Percentiles rank a stretch among this genome's conserved stretches.
Evolutionary conservation across 2,113 vertebrate species (phyloP).

Genomic region (Ailurus styani): DNA sequence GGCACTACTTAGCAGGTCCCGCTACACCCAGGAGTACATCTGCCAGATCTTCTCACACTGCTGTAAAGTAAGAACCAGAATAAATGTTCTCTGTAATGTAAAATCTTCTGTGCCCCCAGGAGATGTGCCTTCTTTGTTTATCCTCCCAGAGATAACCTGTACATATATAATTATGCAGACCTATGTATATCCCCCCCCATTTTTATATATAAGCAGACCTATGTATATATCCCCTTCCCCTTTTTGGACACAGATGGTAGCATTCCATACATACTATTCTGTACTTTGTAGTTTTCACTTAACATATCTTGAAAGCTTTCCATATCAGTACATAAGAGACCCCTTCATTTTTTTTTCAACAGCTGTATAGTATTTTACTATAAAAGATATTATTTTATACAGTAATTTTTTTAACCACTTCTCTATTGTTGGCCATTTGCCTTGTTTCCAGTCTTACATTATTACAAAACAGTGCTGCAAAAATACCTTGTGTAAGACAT

Average conservation of each 20-base stretch:
- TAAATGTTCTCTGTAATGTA: conserved; percentile 32
- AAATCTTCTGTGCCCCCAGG: background rate
- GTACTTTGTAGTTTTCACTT: background rate
- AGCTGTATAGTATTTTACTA: background rate
- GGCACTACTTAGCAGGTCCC: conserved; percentile 94
- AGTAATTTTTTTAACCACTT: background rate
- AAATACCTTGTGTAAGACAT: background rate
- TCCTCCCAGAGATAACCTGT: background rate
- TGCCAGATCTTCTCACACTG: conserved; percentile 99
- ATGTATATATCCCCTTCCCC: background rate
- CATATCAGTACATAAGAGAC: background rate
- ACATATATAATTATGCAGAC: background rate
- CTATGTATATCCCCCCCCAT: background rate
- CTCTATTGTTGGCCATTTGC: background rate
- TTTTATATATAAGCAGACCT: background rate
- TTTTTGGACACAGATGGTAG: background rate
- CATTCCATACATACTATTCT: background rate
- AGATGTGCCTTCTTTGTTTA: background rate
- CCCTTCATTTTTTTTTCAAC: background rate
- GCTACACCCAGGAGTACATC: conserved; percentile 96
- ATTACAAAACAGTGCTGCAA: background rate
- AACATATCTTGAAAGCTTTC: background rate
- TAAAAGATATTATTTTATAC: background rate
- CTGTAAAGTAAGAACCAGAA: conserved; percentile 93
- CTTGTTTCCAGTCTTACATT: background rate